Evolutionary conservation across 1,140 invertebrate genomes (phyloP).

Genomic region (Drosophila pseudoobscura): DNA sequence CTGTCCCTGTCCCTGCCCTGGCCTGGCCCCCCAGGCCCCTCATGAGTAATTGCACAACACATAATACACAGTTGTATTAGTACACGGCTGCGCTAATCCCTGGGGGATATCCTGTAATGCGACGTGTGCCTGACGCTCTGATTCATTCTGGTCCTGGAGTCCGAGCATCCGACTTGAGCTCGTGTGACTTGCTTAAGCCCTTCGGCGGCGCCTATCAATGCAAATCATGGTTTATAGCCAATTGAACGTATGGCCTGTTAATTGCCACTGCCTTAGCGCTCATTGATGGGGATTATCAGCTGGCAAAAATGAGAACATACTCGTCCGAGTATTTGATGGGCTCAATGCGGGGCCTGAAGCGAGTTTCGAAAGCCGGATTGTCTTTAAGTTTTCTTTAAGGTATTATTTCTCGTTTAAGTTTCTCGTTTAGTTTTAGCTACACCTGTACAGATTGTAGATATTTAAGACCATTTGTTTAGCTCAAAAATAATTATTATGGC

Average conservation of each 20-base stretch:
- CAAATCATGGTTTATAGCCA: conserved; percentile 51
- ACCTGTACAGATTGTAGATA: too few relatives aligned
- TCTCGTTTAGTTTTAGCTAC: too few relatives aligned
- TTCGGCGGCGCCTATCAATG: conserved; percentile 36
- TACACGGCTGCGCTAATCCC: conserved; percentile 22
- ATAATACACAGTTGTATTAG: background rate
- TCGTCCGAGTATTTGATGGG: background rate
- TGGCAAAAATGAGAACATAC: conserved; percentile 2
- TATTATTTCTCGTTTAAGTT: too few relatives aligned
- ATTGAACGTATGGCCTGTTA: conserved; percentile 60
- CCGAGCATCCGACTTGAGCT: conserved; percentile 16
- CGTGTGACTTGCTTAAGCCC: conserved; percentile 50
- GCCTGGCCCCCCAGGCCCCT: background rate
- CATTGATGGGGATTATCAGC: conserved; percentile 22
- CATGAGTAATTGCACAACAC: conserved; percentile 55
- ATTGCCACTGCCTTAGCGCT: conserved; percentile 36
- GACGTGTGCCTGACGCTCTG: conserved; percentile 16
- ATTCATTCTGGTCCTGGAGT: conserved; percentile 16
- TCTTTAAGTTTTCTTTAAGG: too few relatives aligned
- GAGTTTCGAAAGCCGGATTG: too few relatives aligned
- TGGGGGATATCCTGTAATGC: conserved; percentile 22
- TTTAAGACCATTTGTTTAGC: too few relatives aligned
- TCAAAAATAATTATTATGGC: too few relatives aligned
- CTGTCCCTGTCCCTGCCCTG: background rate
- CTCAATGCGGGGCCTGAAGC: too few relatives aligned